A percentile compares a stretch with the other conserved stretches of the same genome.
Conservation (phyloP, 2,888 invertebrate genomes). For the Poecilobothrus nobilitatus region DNA sequence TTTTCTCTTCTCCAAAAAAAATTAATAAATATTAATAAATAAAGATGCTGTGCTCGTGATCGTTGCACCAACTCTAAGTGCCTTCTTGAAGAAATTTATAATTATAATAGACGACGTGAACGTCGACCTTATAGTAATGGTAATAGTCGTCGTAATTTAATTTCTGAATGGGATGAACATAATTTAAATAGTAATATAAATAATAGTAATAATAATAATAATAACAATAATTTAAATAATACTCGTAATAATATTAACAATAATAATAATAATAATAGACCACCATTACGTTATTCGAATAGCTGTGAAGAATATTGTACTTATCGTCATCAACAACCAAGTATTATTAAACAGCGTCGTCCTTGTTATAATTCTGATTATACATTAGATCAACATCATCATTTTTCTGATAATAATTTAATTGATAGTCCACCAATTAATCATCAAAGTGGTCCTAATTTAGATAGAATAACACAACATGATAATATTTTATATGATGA, state of each 20-base stretch:
- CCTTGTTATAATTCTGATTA: slow-evolving; percentile 18
- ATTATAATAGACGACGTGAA: slow-evolving; percentile 25
- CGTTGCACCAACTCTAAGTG: slow-evolving; percentile 41
- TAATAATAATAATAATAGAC: slow-evolving; percentile 30
- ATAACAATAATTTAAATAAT: slow-evolving; percentile 26
- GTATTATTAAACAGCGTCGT: slow-evolving; percentile 24
- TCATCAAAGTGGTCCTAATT: background rate
- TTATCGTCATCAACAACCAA: slow-evolving; percentile 33
- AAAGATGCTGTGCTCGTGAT: slow-evolving; percentile 37
- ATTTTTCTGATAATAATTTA: slow-evolving; percentile 7
- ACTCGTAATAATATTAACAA: slow-evolving; percentile 21
- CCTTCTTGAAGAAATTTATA: slow-evolving; percentile 37
- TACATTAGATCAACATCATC: slow-evolving; percentile 13
- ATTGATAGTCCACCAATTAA: background rate
- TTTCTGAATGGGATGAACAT: slow-evolving; percentile 38
- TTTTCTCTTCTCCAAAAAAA: background rate
- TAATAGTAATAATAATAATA: slow-evolving; percentile 19
- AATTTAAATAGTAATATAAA: slow-evolving; percentile 22
- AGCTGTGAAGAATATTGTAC: slow-evolving; percentile 38
- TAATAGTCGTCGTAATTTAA: slow-evolving; percentile 36
- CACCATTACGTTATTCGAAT: slow-evolving; percentile 19
- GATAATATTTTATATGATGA: background rate
- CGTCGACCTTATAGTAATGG: slow-evolving; percentile 18
- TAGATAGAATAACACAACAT: background rate
- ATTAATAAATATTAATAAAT: no score